Evolutionary conservation across 2,113 vertebrate genomes (phyloP), one percentile per base, ranked within the genome.

Genomic region (Jacana jacana): DNA sequence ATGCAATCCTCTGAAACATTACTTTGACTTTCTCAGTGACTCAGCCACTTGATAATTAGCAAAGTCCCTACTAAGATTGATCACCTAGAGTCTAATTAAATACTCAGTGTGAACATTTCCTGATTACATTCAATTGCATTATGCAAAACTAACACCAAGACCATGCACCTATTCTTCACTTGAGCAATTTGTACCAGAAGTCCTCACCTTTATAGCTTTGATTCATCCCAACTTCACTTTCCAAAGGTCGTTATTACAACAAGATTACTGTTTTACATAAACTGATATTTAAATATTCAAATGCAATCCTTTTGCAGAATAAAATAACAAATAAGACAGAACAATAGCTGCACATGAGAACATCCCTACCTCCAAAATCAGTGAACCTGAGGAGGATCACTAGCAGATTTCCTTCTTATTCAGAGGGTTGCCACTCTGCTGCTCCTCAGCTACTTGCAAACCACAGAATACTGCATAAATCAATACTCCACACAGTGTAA

Each of bases 31-130:
- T 70, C 81, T 78, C 75, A 86, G 76, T 66, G 68, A 83, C 66
- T 94, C 91, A 91, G 68, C 27, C 54, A 83, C 81, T 89, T 73
- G 37, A 93, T 89, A 97, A 95, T 95, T 96, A 97, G 54, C 46
- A 65, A 80, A 88, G 80, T 82, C 73, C n/a, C 61, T 85, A 69
- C 73, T 35, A 88, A 93, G 93, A 89, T 3, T 88, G 89, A 96
- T 94, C 54, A 85, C 39, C 70, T 88, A 46, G 58, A 91, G 46
- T 70, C 75, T 97, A 95, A 97, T 95, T 91, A 91, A 91, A 91
- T 52, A 83, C 81, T 77, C 71, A 54, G 81, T 70, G 81, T 89
- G 81, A 95, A 88, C 63, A 85, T 72, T 86, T 85, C 66, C 87
- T 89, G 84, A 91, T 88, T 89, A 77, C 80, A 81, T 69, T 94